A percentile compares a stretch with the other conserved stretches of the same genome.
phyloP scores from a whole-genome alignment of 2,113 vertebrate species.

The Mastomys natalensis region DNA sequence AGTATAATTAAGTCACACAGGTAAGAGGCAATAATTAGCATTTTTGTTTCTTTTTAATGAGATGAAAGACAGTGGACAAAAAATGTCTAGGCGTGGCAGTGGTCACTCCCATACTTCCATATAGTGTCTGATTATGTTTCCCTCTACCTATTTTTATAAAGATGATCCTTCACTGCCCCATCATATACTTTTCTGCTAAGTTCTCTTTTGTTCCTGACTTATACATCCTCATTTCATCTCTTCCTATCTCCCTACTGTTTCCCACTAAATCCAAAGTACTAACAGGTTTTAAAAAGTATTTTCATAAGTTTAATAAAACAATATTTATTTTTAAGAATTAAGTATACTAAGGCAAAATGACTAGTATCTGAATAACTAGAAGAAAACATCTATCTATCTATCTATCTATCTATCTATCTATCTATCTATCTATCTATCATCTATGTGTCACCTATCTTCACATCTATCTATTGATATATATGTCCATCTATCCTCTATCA shows the following conservation, averaged over 20 bases:
- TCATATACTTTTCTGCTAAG: background rate
- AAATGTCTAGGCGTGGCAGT: background rate
- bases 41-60: background rate
- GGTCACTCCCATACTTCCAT: background rate
- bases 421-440: background rate
- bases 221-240: background rate
- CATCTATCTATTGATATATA: no score
- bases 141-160: background rate
- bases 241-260: background rate
- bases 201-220: background rate
- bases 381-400: background rate
- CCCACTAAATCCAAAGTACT: background rate
- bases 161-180: no score
- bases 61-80: background rate
- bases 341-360: background rate
- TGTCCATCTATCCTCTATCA: background rate
- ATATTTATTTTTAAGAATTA: background rate
- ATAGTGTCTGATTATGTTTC: background rate
- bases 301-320: conserved; percentile 35
- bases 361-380: background rate
- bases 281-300: background rate
- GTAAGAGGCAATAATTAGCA: background rate
- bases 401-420: background rate
- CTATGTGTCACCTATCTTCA: background rate
- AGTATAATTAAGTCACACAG: background rate